Conservation (phyloP, 35 echinoderm and acorn worm genomes). For the Ophioderma brevispina region DNA sequence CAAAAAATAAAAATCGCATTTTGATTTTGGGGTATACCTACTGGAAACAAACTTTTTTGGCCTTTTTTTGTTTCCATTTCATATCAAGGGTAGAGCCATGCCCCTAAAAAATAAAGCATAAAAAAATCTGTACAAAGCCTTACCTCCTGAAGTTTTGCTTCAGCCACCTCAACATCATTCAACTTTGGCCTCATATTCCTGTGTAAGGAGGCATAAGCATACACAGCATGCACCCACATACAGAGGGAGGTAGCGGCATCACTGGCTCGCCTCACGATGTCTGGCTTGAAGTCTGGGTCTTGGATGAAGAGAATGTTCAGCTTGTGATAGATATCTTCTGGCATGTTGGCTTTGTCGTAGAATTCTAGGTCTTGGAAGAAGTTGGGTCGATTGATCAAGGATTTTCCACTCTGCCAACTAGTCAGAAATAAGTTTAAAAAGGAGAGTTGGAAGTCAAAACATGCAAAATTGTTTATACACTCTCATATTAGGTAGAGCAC, state of each 20-base stretch:
- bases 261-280: constrained; percentile 62
- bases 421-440: not conserved
- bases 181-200: constrained; percentile 89
- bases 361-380: constrained; percentile 99
- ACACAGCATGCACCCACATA: constrained; percentile 95
- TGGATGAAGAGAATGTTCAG: constrained; percentile 95
- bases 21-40: no score
- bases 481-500: no score
- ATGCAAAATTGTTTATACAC: no score
- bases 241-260: constrained; percentile 77
- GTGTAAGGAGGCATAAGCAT: constrained; percentile 85
- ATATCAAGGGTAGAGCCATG: no score
- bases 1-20: no score
- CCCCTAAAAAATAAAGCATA: no score
- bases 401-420: constrained; percentile 90
- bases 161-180: constrained; percentile 67
- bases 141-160: constrained; percentile 94
- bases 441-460: no score
- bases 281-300: constrained; percentile 84
- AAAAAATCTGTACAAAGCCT: no score
- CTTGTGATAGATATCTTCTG: constrained; percentile 92
- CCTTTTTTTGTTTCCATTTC: no score
- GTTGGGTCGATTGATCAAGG: constrained; percentile 89
- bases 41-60: no score
- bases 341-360: constrained; percentile 90